These are phyloP conservation scores for Dascillus cervinus DNA, from an alignment of 2,888 invertebrate species.

Conservation along the genomic window DNA sequence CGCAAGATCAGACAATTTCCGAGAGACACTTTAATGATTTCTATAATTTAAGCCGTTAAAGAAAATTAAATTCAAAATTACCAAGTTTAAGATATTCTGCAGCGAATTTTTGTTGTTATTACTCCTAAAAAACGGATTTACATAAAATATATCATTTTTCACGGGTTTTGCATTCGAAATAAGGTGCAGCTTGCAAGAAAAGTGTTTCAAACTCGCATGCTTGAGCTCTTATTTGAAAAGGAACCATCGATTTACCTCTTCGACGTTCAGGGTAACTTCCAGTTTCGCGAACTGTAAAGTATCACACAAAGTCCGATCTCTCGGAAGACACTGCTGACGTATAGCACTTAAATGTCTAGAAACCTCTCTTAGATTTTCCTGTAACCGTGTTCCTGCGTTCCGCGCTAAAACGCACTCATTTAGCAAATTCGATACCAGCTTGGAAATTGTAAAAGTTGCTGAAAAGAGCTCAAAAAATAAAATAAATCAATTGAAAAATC, in stretches of 20 bases:
- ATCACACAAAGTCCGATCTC: constrained; percentile 68
- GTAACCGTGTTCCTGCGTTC: constrained; percentile 47
- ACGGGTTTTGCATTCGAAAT: no score
- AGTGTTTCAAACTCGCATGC: no score
- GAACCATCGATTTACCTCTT: constrained; percentile 47
- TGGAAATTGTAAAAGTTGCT: constrained; percentile 54
- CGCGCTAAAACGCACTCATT: constrained; percentile 50
- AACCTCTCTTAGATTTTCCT: constrained; percentile 53
- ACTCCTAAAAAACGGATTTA: no score
- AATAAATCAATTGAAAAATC: not conserved
- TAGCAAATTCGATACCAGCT: constrained; percentile 50
- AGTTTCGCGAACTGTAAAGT: constrained; percentile 65
- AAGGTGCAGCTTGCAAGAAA: no score
- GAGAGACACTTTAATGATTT: no score
- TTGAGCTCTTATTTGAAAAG: no score
- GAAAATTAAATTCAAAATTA: no score
- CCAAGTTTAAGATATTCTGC: no score
- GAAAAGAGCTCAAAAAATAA: constrained; percentile 20
- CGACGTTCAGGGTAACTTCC: constrained; percentile 55
- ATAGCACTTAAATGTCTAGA: constrained; percentile 51
- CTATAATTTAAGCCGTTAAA: no score
- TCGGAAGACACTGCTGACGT: constrained; percentile 57
- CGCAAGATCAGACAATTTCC: no score
- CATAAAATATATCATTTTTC: no score
- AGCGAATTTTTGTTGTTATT: no score